A percentile compares a stretch with the other conserved stretches of the same genome.
Evolutionary conservation across 1,140 invertebrate genomes (phyloP).

Genomic region (Lithobius niger): DNA sequence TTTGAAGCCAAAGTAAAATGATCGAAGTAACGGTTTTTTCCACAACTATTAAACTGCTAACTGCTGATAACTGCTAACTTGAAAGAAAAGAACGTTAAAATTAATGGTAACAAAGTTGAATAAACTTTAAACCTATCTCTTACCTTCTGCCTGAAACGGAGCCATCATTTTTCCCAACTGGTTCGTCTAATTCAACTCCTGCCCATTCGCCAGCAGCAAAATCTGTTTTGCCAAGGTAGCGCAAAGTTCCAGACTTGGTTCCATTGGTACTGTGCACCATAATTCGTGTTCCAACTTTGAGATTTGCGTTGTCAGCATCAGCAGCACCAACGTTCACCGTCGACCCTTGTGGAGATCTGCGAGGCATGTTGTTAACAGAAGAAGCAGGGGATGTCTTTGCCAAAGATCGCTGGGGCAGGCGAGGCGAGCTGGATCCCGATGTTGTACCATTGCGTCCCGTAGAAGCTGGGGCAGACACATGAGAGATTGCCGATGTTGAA

Average conservation of each 20-base stretch:
- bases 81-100: no score
- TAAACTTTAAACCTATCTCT: not conserved
- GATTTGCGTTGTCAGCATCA: conserved; percentile 34
- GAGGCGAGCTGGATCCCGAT: not conserved
- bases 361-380: not conserved
- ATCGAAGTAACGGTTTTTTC: no score
- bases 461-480: not conserved
- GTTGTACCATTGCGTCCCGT: not conserved
- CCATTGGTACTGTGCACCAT: conserved; percentile 68
- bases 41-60: no score
- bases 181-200: conserved; percentile 86
- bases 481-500: not conserved
- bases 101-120: not conserved
- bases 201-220: conserved; percentile 88
- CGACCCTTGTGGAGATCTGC: conserved; percentile 2
- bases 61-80: no score
- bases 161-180: conserved; percentile 90
- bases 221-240: conserved; percentile 69
- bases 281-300: conserved; percentile 76
- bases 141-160: conserved; percentile 59
- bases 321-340: not conserved
- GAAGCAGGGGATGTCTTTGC: not conserved
- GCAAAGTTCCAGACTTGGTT: conserved; percentile 72
- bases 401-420: not conserved
- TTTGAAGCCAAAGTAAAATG: no score